These are phyloP conservation scores for Micromesistius poutassou DNA, from an alignment of 2,797 vertebrate genomes.

Conservation along the genomic window DNA sequence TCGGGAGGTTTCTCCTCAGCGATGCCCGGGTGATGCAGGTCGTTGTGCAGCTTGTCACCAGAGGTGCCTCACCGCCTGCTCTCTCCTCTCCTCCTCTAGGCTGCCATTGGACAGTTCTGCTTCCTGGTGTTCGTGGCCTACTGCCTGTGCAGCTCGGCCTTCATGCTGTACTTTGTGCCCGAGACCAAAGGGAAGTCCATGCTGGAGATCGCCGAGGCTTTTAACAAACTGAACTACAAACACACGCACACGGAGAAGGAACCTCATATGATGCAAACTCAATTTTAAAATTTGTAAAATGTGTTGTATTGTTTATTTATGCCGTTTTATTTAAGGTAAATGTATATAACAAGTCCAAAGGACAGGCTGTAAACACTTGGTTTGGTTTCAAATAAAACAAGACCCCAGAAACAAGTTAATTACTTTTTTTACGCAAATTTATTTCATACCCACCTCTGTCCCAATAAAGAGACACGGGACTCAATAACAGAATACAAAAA, in stretches of 20 bases:
- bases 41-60: background rate
- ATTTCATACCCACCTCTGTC: constrained; percentile 75
- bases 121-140: constrained; percentile 68
- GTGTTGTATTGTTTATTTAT: background rate
- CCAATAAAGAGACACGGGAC: constrained; percentile 73
- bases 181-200: constrained; percentile 68
- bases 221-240: constrained; percentile 65
- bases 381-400: background rate
- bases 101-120: constrained; percentile 74
- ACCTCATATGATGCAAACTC: constrained; percentile 33
- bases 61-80: background rate
- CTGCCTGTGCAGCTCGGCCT: constrained; percentile 39
- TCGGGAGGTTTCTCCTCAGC: no score
- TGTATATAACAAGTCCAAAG: background rate
- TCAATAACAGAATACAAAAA: constrained; percentile 83
- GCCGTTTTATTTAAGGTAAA: background rate
- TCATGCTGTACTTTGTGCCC: constrained; percentile 58
- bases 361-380: background rate
- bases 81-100: constrained; percentile 56
- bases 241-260: constrained; percentile 27
- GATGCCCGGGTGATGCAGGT: background rate
- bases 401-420: background rate
- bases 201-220: constrained; percentile 61
- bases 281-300: constrained; percentile 36
- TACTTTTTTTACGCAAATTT: constrained; percentile 72